phyloP scores from a whole-genome alignment of 2,888 invertebrate species.

The Phaedon cochleariae region DNA sequence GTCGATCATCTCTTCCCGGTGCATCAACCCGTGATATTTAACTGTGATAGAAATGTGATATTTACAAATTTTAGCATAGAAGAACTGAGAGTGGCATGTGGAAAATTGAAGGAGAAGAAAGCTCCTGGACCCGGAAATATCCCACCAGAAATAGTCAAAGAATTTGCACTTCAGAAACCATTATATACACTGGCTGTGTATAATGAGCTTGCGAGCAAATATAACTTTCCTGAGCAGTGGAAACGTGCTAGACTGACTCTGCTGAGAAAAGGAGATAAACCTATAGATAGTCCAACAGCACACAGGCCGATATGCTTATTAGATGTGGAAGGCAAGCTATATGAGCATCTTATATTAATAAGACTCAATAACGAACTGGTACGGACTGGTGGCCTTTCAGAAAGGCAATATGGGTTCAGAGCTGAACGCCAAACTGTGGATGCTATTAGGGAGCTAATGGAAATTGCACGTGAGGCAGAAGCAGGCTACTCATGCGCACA shows the following conservation, averaged over 20 bases:
- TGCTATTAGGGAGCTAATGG: slow-evolving; percentile 21
- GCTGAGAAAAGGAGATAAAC: slow-evolving; percentile 19
- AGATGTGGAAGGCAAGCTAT: slow-evolving; percentile 22
- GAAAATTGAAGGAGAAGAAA: too few species aligned
- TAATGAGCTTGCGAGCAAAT: slow-evolving; percentile 15
- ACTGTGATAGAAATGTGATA: not conserved
- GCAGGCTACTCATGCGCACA: slow-evolving; percentile 1
- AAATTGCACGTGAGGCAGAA: slow-evolving; percentile 23
- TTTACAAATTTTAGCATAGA: slow-evolving; percentile 13
- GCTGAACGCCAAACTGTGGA: slow-evolving; percentile 26
- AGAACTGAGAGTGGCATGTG: slow-evolving; percentile 21
- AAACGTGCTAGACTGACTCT: slow-evolving; percentile 2
- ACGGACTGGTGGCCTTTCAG: slow-evolving; percentile 26
- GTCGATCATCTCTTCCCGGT: too few species aligned
- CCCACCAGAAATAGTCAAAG: slow-evolving; percentile 14
- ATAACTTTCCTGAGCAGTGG: slow-evolving; percentile 4
- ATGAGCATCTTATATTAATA: slow-evolving; percentile 17
- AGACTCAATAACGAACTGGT: slow-evolving; percentile 23
- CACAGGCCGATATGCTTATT: slow-evolving; percentile 24
- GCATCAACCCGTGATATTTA: too few species aligned
- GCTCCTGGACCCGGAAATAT: too few species aligned
- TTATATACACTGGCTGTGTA: slow-evolving; percentile 11
- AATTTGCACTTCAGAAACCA: not conserved
- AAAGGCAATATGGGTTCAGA: slow-evolving; percentile 27
- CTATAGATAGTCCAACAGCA: too few species aligned